These are phyloP conservation scores for Ptiloglossa arizonensis DNA, from an alignment of 1,140 invertebrate species.

Conservation along the genomic window DNA sequence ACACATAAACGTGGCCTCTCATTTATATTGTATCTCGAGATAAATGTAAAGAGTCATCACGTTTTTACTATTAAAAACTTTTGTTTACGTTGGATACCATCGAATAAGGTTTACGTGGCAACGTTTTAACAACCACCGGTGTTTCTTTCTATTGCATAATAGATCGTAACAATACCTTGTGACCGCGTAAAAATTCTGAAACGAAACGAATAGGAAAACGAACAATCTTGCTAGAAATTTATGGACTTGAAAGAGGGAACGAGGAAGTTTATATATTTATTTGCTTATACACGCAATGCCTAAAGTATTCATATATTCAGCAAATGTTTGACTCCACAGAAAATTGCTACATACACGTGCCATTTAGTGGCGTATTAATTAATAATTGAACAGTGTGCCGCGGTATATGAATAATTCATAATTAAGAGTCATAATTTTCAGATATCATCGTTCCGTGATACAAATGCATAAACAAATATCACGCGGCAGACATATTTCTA, in stretches of 20 bases:
- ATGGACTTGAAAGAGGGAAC: not conserved
- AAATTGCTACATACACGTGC: not conserved
- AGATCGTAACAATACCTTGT: not conserved
- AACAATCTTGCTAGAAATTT: not conserved
- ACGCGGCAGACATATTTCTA: not conserved
- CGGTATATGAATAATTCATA: constrained; percentile 42
- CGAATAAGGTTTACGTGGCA: no score
- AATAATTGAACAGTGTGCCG: constrained; percentile 28
- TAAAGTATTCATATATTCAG: constrained; percentile 27
- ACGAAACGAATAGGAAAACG: not conserved
- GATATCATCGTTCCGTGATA: not conserved
- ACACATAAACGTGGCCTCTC: no score
- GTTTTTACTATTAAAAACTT: no score
- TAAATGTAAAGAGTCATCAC: no score
- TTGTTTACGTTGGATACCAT: no score
- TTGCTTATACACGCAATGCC: not conserved
- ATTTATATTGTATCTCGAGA: no score
- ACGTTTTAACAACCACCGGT: no score
- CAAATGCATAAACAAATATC: not conserved
- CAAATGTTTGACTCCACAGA: constrained; percentile 16
- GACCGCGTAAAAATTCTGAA: not conserved
- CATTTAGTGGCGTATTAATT: constrained; percentile 22
- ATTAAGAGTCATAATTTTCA: constrained; percentile 32
- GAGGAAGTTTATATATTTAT: constrained; percentile 30
- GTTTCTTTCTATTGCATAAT: not conserved